Conservation (phyloP, 30 jellyfish, hydroid and myxozoan genomes). For the Aurelia sp. region DNA sequence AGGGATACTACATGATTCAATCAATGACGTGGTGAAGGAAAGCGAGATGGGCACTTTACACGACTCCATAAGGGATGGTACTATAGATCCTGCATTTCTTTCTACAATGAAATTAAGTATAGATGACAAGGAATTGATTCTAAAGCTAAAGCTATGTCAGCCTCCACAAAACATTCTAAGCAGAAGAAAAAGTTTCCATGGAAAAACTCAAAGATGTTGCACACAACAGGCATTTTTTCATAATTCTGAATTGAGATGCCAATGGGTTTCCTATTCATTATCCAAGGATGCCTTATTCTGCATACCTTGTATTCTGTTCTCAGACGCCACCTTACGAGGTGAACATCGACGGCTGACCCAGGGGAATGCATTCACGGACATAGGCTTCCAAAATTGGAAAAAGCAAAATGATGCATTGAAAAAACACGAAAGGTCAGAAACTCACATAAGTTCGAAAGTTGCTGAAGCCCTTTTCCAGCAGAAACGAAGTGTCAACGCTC, state of each 20-base stretch:
- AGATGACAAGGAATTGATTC: conserved; percentile 21
- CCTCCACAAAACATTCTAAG: background rate
- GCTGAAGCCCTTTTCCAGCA: conserved; percentile 39
- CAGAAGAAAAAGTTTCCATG: background rate
- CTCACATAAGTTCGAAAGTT: conserved; percentile 12
- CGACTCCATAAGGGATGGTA: background rate
- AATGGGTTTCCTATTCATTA: no score
- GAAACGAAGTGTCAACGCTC: background rate
- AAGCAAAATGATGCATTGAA: conserved; percentile 27
- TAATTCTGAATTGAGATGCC: background rate
- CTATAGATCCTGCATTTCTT: conserved; percentile 19
- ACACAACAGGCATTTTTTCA: conserved; percentile 34
- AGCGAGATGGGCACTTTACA: no score
- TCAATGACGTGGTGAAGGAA: no score
- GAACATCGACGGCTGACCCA: conserved; percentile 23
- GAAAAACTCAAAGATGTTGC: conserved; percentile 22
- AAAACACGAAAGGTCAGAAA: conserved; percentile 33
- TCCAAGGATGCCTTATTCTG: background rate
- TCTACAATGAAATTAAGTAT: background rate
- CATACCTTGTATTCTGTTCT: conserved; percentile 43
- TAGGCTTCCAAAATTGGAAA: conserved; percentile 41
- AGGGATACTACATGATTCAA: no score
- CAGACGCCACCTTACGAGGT: conserved; percentile 35
- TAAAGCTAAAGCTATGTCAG: conserved; percentile 27
- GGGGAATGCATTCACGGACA: conserved; percentile 14